Evolutionary conservation across 2,797 vertebrate species (phyloP).

Genomic region (Gallirallus australis): DNA sequence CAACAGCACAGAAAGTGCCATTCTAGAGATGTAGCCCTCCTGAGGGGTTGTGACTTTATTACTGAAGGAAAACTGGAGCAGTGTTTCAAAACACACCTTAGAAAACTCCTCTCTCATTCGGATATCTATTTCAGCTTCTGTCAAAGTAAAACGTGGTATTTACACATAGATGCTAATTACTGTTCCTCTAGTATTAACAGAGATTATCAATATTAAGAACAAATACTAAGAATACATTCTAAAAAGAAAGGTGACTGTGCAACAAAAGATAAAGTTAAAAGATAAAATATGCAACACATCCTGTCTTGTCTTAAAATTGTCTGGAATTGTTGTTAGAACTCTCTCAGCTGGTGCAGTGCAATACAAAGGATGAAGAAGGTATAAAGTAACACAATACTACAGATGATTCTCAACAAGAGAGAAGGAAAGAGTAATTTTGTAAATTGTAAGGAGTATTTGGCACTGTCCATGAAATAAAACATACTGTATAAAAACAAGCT

Average conservation of each 20-base stretch:
- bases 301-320: neutral
- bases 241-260: neutral
- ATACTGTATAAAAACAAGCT: neutral
- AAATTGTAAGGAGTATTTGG: neutral
- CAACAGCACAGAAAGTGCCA: slow-evolving; percentile 96
- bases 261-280: neutral
- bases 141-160: slow-evolving; percentile 41
- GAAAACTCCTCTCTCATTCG: slow-evolving; percentile 98
- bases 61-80: slow-evolving; percentile 99
- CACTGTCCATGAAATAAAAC: neutral
- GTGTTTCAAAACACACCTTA: slow-evolving; percentile 98
- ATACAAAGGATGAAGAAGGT: neutral
- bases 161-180: neutral
- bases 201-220: neutral
- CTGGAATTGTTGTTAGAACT: neutral
- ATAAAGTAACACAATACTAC: neutral
- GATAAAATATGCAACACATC: neutral
- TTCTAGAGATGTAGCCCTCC: slow-evolving; percentile 98
- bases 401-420: neutral
- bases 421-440: neutral
- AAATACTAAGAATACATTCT: neutral
- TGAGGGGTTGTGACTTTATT: slow-evolving; percentile 98
- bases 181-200: neutral
- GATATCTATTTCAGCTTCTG: slow-evolving; percentile 98
- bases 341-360: neutral